Evolutionary conservation across 2,888 invertebrate genomes (phyloP), one percentile per base, ranked within the genome.

Genomic region (Dolomedes plantarius): DNA sequence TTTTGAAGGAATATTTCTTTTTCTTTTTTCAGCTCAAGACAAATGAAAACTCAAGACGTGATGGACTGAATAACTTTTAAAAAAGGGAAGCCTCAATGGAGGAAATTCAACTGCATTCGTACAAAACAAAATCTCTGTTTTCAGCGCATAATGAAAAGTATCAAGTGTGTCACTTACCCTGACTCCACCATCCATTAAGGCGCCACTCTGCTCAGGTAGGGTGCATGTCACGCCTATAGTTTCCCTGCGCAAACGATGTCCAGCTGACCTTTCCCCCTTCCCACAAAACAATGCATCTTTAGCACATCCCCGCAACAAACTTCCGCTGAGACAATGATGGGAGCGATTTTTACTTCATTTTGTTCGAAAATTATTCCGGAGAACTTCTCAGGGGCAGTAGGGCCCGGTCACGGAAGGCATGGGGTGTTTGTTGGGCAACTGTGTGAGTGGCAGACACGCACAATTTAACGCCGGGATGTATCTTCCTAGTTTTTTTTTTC

Each of bases 331-430:
- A 56, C 56, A 56, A 56, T n/a, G n/a, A n/a, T 56, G 23, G 23
- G 36, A 36, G 36, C 5, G 36, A 36, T 56, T 56, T 56, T 56
- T 56, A 56, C 56, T 23, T 56, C 23, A 56, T 56, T 56, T 56
- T 56, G 56, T 56, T 56, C 56, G 56, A 56, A 56, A 46, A 56
- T 56, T 56, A 56, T 23, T 56, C 56, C 19, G 16, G 5, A 56
- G 23, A 46, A 46, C 11, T 5, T 56, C 56, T 56, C 56, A 56
- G 56, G 56, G 56, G 56, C 56, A 56, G 56, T 56, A 23, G 56
- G 56, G 23, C 23, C 56, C 56, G 56, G 56, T 56, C 56, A 56
- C 56, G 56, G 23, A 56, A 56, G 56, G 23, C 56, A 56, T 16
- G 56, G 23, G 56, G 23, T 23, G 56, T 5, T 46, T 46, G 2